Conservation (phyloP, 2,797 vertebrate genomes). For the Hephaestus fuliginosus region DNA sequence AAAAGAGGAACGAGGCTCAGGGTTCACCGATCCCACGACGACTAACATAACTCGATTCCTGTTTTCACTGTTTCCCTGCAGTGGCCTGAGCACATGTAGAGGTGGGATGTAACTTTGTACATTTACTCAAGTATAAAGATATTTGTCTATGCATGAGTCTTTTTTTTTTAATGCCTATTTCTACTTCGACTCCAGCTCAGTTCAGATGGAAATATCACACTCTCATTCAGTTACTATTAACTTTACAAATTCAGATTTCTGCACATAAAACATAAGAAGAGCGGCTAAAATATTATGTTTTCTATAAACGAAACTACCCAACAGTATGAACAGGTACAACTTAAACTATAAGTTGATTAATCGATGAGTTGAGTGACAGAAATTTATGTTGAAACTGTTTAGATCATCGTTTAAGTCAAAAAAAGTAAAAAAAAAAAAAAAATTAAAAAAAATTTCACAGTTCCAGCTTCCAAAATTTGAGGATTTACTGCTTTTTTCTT, state of each 20-base stretch:
- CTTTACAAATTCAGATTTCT: not conserved
- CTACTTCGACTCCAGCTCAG: too few relatives aligned
- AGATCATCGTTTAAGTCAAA: not conserved
- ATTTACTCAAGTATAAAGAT: not conserved
- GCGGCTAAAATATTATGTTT: not conserved
- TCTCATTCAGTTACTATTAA: not conserved
- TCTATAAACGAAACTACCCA: not conserved
- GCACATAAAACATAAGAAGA: not conserved
- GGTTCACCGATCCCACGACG: slow-evolving; percentile 26
- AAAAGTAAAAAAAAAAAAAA: too few relatives aligned
- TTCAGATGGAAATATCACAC: too few relatives aligned
- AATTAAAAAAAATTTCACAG: not conserved
- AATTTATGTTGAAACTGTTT: not conserved
- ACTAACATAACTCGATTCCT: slow-evolving; percentile 42
- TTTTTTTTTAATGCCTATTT: too few relatives aligned
- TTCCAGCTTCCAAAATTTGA: not conserved
- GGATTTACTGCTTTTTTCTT: not conserved
- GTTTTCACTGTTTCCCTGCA: slow-evolving; percentile 21
- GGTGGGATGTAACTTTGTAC: not conserved
- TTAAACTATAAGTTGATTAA: not conserved
- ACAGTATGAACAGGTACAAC: not conserved
- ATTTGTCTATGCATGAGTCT: not conserved
- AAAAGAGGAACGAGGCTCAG: slow-evolving; percentile 47
- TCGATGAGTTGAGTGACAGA: not conserved
- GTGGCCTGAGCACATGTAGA: slow-evolving; percentile 5